phyloP scores from a whole-genome alignment of 2,797 vertebrate species.

The Notoglanidium macrostoma region DNA sequence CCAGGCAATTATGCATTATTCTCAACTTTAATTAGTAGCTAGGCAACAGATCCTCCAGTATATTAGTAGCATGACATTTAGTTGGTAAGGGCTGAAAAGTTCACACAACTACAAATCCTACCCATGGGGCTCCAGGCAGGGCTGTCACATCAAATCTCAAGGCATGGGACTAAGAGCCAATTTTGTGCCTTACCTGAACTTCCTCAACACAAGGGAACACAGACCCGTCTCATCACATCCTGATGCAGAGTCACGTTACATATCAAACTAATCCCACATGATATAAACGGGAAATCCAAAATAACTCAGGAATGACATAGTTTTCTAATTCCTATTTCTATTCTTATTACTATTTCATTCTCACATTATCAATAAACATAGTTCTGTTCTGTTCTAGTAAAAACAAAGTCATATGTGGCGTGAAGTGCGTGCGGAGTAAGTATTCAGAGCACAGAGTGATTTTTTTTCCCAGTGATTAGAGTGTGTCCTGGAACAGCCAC shows the following conservation, averaged over 20 bases:
- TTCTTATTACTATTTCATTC: neutral
- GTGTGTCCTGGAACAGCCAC: neutral
- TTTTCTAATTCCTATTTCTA: neutral
- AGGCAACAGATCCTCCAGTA: slow-evolving; percentile 6
- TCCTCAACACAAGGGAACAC: neutral
- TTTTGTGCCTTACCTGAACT: neutral
- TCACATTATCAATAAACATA: neutral
- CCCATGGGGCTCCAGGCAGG: neutral
- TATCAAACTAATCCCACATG: neutral
- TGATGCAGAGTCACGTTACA: neutral
- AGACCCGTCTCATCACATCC: neutral
- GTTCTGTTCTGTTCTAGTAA: neutral
- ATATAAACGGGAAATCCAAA: neutral
- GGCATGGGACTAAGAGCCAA: neutral
- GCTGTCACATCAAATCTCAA: slow-evolving; percentile 23
- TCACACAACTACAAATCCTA: neutral
- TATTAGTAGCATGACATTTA: neutral
- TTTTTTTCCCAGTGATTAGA: slow-evolving; percentile 1
- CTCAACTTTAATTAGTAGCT: slow-evolving; percentile 8
- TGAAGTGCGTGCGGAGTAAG: neutral
- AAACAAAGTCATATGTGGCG: neutral
- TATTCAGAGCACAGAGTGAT: slow-evolving; percentile 7
- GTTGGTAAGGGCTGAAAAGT: neutral
- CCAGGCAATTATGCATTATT: neutral
- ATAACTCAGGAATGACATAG: neutral